Conservation (phyloP, 2,888 invertebrate genomes). For the Erannis defoliaria region DNA sequence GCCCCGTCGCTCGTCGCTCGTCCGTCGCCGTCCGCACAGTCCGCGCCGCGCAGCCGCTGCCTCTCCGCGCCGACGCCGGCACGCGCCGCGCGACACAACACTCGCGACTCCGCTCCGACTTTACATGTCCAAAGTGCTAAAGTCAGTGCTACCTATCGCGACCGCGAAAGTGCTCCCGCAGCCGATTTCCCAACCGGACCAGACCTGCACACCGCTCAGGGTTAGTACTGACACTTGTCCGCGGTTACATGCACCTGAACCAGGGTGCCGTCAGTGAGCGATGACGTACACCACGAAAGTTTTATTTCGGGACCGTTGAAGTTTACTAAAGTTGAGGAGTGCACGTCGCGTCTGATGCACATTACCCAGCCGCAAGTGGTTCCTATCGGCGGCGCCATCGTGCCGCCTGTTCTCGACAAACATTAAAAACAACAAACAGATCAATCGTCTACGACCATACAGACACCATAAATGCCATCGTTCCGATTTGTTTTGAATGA, state of each 20-base stretch:
- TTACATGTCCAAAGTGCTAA: slow-evolving; percentile 84
- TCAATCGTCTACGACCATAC: slow-evolving; percentile 76
- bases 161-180: slow-evolving; percentile 83
- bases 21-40: slow-evolving; percentile 68
- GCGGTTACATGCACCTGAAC: slow-evolving; percentile 55
- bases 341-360: slow-evolving; percentile 78
- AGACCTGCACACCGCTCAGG: slow-evolving; percentile 81
- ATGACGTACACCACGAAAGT: slow-evolving; percentile 72
- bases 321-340: slow-evolving; percentile 79
- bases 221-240: slow-evolving; percentile 73
- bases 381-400: slow-evolving; percentile 79
- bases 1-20: slow-evolving; percentile 60
- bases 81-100: slow-evolving; percentile 71
- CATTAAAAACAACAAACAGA: slow-evolving; percentile 84
- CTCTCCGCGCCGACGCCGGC: slow-evolving; percentile 78
- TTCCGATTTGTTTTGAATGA: slow-evolving; percentile 52
- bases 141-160: slow-evolving; percentile 83
- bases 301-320: slow-evolving; percentile 78
- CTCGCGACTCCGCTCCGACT: slow-evolving; percentile 63
- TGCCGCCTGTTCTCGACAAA: slow-evolving; percentile 75
- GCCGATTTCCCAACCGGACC: slow-evolving; percentile 78
- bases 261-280: slow-evolving; percentile 57
- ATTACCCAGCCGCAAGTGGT: slow-evolving; percentile 79
- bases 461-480: slow-evolving; percentile 65
- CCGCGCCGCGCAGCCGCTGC: slow-evolving; percentile 76